phyloP scores from a whole-genome alignment of 2,797 vertebrate species.

The Limnodromus scolopaceus region DNA sequence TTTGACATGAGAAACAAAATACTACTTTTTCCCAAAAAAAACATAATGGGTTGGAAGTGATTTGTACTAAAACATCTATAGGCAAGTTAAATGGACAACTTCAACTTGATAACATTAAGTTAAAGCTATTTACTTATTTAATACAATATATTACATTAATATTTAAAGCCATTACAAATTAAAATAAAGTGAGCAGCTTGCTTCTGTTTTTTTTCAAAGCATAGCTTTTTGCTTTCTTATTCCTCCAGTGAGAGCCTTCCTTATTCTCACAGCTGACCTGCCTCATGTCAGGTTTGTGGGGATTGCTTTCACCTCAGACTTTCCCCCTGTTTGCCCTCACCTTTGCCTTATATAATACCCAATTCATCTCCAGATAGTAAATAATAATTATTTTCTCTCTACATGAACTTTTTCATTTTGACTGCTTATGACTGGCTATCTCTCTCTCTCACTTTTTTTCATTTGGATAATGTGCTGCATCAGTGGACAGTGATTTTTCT shows the following conservation, averaged over 20 bases:
- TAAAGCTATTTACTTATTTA: not conserved
- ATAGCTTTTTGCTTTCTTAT: not conserved
- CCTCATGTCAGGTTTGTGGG: not conserved
- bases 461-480: not conserved
- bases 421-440: not conserved
- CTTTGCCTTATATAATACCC: not conserved
- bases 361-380: not conserved
- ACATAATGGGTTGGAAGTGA: not conserved
- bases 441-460: not conserved
- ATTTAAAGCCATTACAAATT: not conserved
- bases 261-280: not conserved
- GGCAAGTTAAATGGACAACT: not conserved
- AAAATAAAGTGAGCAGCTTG: not conserved
- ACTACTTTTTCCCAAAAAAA: not conserved
- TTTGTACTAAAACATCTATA: not conserved
- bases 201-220: not conserved
- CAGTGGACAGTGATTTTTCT: not conserved
- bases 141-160: not conserved
- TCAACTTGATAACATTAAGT: not conserved
- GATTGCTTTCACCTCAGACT: not conserved
- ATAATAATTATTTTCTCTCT: not conserved
- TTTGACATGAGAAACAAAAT: not conserved
- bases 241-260: not conserved
- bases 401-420: not conserved
- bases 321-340: not conserved